Evolutionary conservation across 2,797 vertebrate species (phyloP).

Genomic region (Diglossa cyanea): DNA sequence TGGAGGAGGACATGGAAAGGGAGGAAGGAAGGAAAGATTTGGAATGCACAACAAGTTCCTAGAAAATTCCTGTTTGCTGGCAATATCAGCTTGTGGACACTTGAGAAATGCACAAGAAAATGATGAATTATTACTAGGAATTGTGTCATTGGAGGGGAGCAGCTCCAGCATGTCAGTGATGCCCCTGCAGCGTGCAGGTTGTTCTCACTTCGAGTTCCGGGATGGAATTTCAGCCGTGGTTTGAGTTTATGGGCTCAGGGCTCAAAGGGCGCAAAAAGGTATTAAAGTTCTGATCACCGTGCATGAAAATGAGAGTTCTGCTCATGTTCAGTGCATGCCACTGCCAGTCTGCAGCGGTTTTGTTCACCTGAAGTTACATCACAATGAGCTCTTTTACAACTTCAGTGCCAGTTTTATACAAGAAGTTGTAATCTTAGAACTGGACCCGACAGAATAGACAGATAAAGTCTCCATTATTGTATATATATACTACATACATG

Average conservation of each 20-base stretch:
- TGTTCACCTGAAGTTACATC: not conserved
- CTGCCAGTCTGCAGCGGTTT: not conserved
- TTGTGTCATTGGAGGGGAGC: not conserved
- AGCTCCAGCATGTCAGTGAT: fast-evolving
- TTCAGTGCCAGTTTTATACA: not conserved
- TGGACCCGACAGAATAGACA: not conserved
- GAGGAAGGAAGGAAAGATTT: not conserved
- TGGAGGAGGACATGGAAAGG: not conserved
- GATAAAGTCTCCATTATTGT: not conserved
- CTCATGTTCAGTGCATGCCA: fast-evolving
- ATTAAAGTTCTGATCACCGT: not conserved
- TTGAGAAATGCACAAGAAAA: not conserved
- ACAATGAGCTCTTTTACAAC: not conserved
- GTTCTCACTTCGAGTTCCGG: fast-evolving
- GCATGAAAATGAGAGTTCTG: not conserved
- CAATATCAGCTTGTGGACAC: too few species aligned
- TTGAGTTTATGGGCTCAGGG: not conserved
- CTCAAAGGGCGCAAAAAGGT: not conserved
- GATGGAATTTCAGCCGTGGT: not conserved
- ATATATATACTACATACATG: too few species aligned
- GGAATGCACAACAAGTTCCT: not conserved
- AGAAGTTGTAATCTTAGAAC: not conserved
- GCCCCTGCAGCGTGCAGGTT: not conserved
- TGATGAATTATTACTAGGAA: fast-evolving
- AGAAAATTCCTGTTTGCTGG: not conserved